Base-by-base conservation (phyloP, 2,113 vertebrate species). In the Chelonoidis abingdonii region DNA sequence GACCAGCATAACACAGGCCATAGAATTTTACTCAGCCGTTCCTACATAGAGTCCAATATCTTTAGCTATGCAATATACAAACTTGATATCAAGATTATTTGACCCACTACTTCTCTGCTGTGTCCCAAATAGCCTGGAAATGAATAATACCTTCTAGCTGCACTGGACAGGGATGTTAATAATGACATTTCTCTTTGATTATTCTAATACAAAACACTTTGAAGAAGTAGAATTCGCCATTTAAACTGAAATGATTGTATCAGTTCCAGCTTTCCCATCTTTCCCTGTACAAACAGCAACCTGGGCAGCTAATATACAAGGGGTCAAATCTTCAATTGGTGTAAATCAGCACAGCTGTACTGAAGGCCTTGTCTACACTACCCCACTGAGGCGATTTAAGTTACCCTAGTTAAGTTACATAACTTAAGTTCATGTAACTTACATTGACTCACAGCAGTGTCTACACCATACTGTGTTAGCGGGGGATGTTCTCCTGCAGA, bases 231-330 rank as follows among this genome's bases (percentile, higher is more conserved):
- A 57, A 88, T 24, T 3, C 29, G 13, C 8, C 86, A 52, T 93
- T 95, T 95, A 79, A 76, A 83, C 31, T 41, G 50, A 86, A 93
- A 91, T 87, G 54, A 87, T 92, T 16, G 19, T 76, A 8, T 81
- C 25, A 50, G 83, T 92, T 47, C 19, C 76, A 79, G 53, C 38
- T 88, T 89, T 93, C 62, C 88, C 83, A 92, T 65, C 3, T 89
- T 95, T 93, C 27, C 2, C 49, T 78, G 10, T 79, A 5, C 29
- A 78, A 94, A 86, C 25, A 93, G 41, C 86, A 35, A 50, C 59
- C 75, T 9, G 35, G n/a, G 5, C 88, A 57, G 21, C 87, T 80
- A 82, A 10, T 59, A 31, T 17, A 86, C 8, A 4, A 89, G 82
- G 56, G 90, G 14, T 3, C 1, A 0, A 81, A 92, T 0, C 2